Evolutionary conservation across 2,797 vertebrate genomes (phyloP).

Genomic region (Pterois miles): DNA sequence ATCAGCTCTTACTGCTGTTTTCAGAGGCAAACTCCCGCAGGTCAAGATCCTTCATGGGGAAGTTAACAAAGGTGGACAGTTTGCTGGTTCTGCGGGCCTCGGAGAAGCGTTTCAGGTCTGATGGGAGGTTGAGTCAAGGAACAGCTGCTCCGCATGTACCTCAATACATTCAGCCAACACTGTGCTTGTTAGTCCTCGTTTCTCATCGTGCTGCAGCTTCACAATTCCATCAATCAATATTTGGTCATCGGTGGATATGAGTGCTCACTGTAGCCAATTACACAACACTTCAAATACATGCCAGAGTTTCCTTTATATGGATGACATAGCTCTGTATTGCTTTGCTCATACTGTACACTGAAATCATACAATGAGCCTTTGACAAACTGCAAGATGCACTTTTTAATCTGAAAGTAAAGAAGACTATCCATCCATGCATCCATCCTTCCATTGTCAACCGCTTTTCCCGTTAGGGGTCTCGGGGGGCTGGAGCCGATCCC

Average conservation of each 20-base stretch:
- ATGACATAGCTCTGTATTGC: too few relatives aligned
- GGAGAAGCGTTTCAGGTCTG: conserved; percentile 98
- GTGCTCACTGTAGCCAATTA: neutral
- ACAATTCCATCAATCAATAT: neutral
- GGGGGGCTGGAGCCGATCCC: too few relatives aligned
- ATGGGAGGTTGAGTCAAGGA: conserved; percentile 74
- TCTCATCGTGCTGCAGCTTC: neutral
- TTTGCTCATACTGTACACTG: too few relatives aligned
- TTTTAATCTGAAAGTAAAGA: too few relatives aligned
- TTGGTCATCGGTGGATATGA: neutral
- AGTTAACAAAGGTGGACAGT: conserved; percentile 96
- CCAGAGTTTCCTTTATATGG: neutral
- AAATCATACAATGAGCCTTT: too few relatives aligned
- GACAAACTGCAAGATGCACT: too few relatives aligned
- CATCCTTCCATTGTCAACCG: too few relatives aligned
- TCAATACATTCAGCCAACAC: neutral
- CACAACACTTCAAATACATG: neutral
- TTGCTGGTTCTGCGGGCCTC: conserved; percentile 97
- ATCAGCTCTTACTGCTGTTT: conserved; percentile 92
- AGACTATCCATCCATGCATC: too few relatives aligned
- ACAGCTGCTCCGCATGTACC: neutral
- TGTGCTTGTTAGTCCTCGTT: neutral
- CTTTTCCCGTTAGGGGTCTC: too few relatives aligned
- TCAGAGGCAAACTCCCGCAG: conserved; percentile 94
- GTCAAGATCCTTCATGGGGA: conserved; percentile 95